Evolutionary conservation across 2,113 vertebrate genomes (phyloP), one percentile per base, ranked within the genome.

Genomic region (Periophthalmodon schlosseri): DNA sequence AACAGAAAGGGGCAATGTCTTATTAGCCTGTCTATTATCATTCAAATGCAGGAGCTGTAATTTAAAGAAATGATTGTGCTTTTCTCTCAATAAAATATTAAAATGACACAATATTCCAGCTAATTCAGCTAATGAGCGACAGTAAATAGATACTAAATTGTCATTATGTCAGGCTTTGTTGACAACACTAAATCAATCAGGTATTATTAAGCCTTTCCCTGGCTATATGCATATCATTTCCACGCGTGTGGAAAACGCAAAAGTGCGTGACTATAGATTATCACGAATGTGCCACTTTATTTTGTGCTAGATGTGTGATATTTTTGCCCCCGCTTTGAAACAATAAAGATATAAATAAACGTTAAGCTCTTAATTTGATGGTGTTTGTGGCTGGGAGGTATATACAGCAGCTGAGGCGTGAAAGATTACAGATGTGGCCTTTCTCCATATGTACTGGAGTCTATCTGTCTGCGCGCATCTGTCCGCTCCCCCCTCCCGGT

Each of bases 351-450:
- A 70, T 57, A 52, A 71, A 76, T 3, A 68, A 44, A 67, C 74
- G 74, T 73, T 24, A 24, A 73, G 15, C n/a, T 20, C 44, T 72
- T 74, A 56, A 79, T 80, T 75, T 76, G 16, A 20, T 73, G 63
- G 70, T 63, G 23, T 81, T 60, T 58, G 60, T 83, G 67, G 63
- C 58, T 86, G 39, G 69, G 78, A 80, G 68, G 72, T 75, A 64
- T 36, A 20, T 54, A 72, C 60, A 65, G 67, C 73, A 39, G 64
- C 74, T 47, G 82, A 86, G 69, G 77, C 70, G 13, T 87, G 83
- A 86, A 83, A 73, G 47, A 80, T 83, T 34, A 58, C 84, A 88
- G 83, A 82, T 86, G 81, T 82, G 83, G 10, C 72, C 73, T 61
- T 74, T 69, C 13, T 77, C 50, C 44, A n/a, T 44, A 46, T 70